phyloP scores from a whole-genome alignment of 1,140 invertebrate species.

The Formica exsecta region DNA sequence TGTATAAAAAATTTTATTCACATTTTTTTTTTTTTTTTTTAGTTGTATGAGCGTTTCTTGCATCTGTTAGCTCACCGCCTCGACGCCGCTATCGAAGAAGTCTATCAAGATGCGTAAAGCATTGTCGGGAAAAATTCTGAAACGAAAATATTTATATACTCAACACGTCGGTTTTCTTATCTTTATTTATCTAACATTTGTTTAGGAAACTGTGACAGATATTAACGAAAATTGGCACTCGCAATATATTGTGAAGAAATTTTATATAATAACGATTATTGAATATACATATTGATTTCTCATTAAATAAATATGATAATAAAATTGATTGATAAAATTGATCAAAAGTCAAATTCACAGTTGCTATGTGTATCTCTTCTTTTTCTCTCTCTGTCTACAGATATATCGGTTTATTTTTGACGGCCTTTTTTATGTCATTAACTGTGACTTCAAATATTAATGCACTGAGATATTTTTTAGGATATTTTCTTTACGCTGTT shows the following conservation, averaged over 20 bases:
- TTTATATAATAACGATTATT: not conserved
- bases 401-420: not conserved
- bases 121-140: slow-evolving; percentile 85
- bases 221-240: slow-evolving; percentile 34
- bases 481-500: not conserved
- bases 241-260: not conserved
- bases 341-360: no score
- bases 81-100: slow-evolving; percentile 87
- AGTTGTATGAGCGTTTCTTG: not conserved
- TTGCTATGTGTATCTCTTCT: no score
- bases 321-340: no score
- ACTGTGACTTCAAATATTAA: not conserved
- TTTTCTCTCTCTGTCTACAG: no score
- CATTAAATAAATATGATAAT: no score
- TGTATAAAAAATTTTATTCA: slow-evolving; percentile 29
- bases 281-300: not conserved
- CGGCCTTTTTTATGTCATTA: not conserved
- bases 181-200: slow-evolving; percentile 62
- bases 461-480: not conserved
- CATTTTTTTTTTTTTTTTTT: not conserved
- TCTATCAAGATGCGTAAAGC: slow-evolving; percentile 82
- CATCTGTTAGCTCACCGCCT: slow-evolving; percentile 68
- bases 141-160: slow-evolving; percentile 62
- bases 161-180: not conserved
- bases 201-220: slow-evolving; percentile 58